Evolutionary conservation across 1,140 invertebrate genomes (phyloP), one percentile per base, ranked within the genome.

Genomic region (Caenorhabditis remanei): DNA sequence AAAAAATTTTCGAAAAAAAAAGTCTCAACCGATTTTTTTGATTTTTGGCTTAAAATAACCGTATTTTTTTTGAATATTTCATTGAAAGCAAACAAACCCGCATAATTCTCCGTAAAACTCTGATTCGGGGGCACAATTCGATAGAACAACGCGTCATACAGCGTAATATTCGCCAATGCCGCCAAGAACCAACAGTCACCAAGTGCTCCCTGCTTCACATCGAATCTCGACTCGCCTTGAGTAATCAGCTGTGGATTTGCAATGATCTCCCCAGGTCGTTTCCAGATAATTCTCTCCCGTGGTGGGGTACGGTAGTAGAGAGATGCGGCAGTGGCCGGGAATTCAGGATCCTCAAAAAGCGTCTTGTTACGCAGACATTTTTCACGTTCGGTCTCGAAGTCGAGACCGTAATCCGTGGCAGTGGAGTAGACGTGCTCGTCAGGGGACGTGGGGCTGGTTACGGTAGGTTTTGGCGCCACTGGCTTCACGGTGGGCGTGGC

Each of bases 181-280:
- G 98, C 98, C 90, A 99, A 93, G 0, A 99, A 94, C 98, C 98
- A 99, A 93, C 97, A 99, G 93, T 99, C 97, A 79, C 97, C 90
- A 0, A 91, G 61, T 82, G 90, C 89, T 88, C 97, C 97, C 93
- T 99, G 98, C 89, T 97, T 96, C 0, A 99, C 96, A 94, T 99
- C 98, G 94, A 99, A 99, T 89, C 98, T 94, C n/a, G 96, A 96
- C 92, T 96, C 97, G 0, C 97, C 97, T 90, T 97, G 96, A 1
- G 97, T 95, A 92, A 99, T 97, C 41, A 99, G 95, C 90, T 96
- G 95, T 0, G 98, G 97, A 91, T 97, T 94, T 48, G 95, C 95
- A 61, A 94, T 94, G 84, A 99, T 96, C 95, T 99, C 94, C 79
- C 90, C 88, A 14, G 94, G 94, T 85, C 94, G 89, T 65, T 93